Evolutionary conservation across 2,797 vertebrate genomes (phyloP).

Genomic region (Arrhamphus sclerolepis): DNA sequence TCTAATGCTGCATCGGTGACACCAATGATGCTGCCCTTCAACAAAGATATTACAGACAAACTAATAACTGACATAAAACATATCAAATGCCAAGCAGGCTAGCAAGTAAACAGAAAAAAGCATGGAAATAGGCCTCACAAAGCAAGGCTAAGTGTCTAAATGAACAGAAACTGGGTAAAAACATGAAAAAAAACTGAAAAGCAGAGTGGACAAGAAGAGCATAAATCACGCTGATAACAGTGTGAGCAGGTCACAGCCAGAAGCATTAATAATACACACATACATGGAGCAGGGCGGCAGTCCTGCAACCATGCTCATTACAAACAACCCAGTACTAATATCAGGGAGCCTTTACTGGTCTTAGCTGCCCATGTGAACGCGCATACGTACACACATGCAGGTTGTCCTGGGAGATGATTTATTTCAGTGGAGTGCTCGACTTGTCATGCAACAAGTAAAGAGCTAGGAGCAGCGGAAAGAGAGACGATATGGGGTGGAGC

Average conservation of each 20-base stretch:
- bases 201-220: slow-evolving; percentile 50
- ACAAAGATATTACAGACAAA: neutral
- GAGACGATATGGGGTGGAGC: slow-evolving; percentile 54
- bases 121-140: slow-evolving; percentile 19
- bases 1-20: slow-evolving; percentile 44
- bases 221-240: slow-evolving; percentile 79
- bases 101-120: slow-evolving; percentile 6
- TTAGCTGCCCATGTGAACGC: slow-evolving; percentile 10
- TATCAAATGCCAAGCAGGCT: slow-evolving; percentile 2
- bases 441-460: slow-evolving; percentile 75
- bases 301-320: slow-evolving; percentile 58
- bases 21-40: slow-evolving; percentile 18
- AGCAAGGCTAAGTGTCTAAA: slow-evolving; percentile 53
- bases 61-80: neutral
- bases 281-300: slow-evolving; percentile 59
- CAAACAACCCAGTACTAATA: slow-evolving; percentile 60
- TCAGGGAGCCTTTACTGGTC: slow-evolving; percentile 50
- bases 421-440: slow-evolving; percentile 59
- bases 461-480: slow-evolving; percentile 45
- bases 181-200: slow-evolving; percentile 47
- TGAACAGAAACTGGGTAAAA: slow-evolving; percentile 48
- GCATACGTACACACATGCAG: slow-evolving; percentile 5
- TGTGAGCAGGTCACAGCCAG: slow-evolving; percentile 74
- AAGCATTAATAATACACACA: slow-evolving; percentile 77
- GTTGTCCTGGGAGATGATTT: slow-evolving; percentile 62